phyloP scores from a whole-genome alignment of 2,113 vertebrate genomes.

The Neogale vison region DNA sequence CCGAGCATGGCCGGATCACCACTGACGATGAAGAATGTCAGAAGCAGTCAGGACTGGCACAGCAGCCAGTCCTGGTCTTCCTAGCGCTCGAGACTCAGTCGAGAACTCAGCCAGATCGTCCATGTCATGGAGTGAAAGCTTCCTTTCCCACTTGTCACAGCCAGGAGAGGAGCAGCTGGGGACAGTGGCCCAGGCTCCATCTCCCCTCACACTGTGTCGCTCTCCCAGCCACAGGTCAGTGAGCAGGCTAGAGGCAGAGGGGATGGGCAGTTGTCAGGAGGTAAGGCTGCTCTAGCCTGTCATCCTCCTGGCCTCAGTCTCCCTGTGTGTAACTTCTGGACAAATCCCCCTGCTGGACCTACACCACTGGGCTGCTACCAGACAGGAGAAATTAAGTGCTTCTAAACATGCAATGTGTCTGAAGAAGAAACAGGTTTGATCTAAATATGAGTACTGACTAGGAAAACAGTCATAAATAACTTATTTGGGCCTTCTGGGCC shows the following conservation, averaged over 20 bases:
- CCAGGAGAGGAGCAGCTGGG: not conserved
- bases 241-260: not conserved
- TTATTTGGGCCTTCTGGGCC: not conserved
- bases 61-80: constrained; percentile 26
- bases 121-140: not conserved
- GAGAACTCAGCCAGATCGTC: not conserved
- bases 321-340: not conserved
- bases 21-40: constrained; percentile 79
- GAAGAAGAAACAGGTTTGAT: not conserved
- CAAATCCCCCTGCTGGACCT: not conserved
- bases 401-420: not conserved
- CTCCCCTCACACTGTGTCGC: rapidly evolving
- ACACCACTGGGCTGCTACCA: not conserved
- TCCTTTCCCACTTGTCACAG: not conserved
- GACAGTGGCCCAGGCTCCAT: not conserved
- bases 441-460: not conserved
- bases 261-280: not conserved
- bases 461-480: not conserved
- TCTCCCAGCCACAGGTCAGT: too few relatives aligned
- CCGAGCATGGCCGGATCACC: constrained; percentile 72
- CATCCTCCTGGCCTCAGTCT: not conserved
- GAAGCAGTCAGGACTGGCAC: constrained; percentile 70
- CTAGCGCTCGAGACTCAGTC: not conserved
- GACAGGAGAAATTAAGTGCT: not conserved
- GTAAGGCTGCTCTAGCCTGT: not conserved